A percentile compares a stretch with the other conserved stretches of the same genome.
Evolutionary conservation across 92 coral and sea anemone species (phyloP).

Genomic region (Ricordea florida): DNA sequence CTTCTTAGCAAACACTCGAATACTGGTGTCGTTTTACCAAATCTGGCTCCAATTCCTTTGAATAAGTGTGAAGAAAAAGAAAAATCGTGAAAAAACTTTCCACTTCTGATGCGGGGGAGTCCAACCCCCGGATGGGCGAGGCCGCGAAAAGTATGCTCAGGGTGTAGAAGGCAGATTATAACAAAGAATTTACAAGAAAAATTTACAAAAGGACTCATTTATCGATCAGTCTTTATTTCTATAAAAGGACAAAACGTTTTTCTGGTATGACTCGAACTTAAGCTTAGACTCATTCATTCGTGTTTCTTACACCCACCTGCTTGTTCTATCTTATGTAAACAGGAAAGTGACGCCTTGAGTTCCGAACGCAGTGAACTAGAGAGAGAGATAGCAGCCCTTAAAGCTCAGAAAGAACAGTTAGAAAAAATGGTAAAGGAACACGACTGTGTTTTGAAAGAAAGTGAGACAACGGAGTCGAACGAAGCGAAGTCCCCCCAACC

Average conservation of each 20-base stretch:
- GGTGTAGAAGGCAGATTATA: no score
- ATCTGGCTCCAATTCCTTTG: no score
- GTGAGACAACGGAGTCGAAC: neutral
- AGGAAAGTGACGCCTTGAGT: slow-evolving; percentile 77
- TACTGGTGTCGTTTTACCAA: no score
- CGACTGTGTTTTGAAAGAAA: slow-evolving; percentile 27
- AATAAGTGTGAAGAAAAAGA: neutral
- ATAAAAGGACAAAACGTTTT: neutral
- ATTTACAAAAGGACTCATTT: no score
- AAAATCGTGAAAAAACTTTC: neutral
- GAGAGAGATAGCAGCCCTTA: slow-evolving; percentile 67
- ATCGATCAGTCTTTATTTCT: no score
- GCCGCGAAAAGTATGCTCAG: no score
- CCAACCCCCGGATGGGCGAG: slow-evolving; percentile 20
- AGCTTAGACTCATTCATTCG: neutral
- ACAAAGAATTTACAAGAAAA: no score
- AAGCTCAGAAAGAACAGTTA: slow-evolving; percentile 72
- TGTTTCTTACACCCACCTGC: no score
- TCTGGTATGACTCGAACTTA: neutral
- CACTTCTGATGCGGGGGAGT: neutral
- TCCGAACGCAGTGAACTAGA: slow-evolving; percentile 63
- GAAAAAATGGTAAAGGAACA: slow-evolving; percentile 75
- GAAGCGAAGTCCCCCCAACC: slow-evolving; percentile 14
- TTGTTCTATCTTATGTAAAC: no score
- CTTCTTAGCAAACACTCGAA: no score